Evolutionary conservation across 2,888 invertebrate species (phyloP), one percentile per base, ranked within the genome.

Genomic region (Calameuta filiformis): DNA sequence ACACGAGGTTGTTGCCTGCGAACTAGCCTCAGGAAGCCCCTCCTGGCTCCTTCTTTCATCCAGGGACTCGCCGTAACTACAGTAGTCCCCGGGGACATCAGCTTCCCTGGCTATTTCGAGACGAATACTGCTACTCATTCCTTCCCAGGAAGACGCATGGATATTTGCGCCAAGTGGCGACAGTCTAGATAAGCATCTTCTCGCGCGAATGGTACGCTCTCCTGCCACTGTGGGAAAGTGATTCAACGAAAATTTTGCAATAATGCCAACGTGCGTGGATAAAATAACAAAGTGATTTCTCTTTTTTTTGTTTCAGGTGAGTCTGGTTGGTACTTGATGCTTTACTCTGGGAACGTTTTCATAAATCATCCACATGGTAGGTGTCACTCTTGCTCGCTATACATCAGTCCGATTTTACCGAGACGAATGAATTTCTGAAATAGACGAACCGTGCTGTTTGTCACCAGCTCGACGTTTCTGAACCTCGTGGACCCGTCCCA

Each of bases 261-360:
- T 23, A 56, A 23, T 23, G 56, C 23, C 56, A 56, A 56, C 56
- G 23, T 56, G 56, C 23, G 56, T 56, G 56, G 56, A 56, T 56
- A 9, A 56, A 37, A 73, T 35, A 35, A 77, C 68, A 33, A 68
- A 40, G 31, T 23, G 12, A 34, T 56, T 78, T 33, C 34, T 69
- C 30, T 31, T 73, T 23, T 23, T 40, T 34, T 37, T 73, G 69
- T 78, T 78, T 11, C 69, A 79, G 73, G 35, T 73, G 76, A 77
- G 68, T 37, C 69, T 34, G 69, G 69, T 37, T 34, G 69, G 69
- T 33, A 56, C 56, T 6, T 9, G 56, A 23, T 56, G 9, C 9
- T 56, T 56, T 1, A 4, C 56, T 56, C 23, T 56, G 9, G 56
- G 9, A 9, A 23, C 56, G 56, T 56, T 56, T 56, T 56, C 56